These are phyloP conservation scores for Euwallacea fornicatus DNA, from an alignment of 1,140 invertebrate genomes.

Conservation along the genomic window DNA sequence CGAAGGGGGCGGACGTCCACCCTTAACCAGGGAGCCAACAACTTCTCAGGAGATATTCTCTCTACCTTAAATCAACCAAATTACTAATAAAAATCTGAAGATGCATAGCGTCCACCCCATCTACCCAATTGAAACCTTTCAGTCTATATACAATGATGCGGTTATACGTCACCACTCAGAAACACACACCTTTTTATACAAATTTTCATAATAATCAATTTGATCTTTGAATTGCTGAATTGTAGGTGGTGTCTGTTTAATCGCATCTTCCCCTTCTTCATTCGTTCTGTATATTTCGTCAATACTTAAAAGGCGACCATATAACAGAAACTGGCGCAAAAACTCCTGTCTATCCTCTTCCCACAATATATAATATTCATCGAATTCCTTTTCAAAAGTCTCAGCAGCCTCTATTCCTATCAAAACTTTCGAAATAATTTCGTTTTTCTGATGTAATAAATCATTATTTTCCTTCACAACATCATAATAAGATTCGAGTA, in stretches of 20 bases:
- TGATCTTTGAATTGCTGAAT: conserved; percentile 90
- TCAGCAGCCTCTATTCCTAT: conserved; percentile 58
- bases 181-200: conserved; percentile 68
- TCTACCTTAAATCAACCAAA: conserved; percentile 47
- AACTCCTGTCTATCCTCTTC: conserved; percentile 80
- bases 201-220: conserved; percentile 88
- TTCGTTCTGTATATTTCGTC: conserved; percentile 83
- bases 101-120: too few relatives aligned
- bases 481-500: conserved; percentile 36
- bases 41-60: conserved; percentile 44
- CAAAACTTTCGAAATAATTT: conserved; percentile 37
- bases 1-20: conserved; percentile 88
- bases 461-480: conserved; percentile 61
- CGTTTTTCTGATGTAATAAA: conserved; percentile 58
- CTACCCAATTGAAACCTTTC: too few relatives aligned
- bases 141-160: neutral
- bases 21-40: conserved; percentile 48
- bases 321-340: conserved; percentile 78
- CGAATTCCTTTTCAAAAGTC: conserved; percentile 71
- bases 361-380: conserved; percentile 86
- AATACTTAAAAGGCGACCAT: conserved; percentile 76
- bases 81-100: too few relatives aligned
- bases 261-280: conserved; percentile 59
- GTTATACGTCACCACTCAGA: neutral
- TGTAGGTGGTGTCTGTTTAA: conserved; percentile 64